Evolutionary conservation across 1,140 invertebrate species (phyloP), one percentile per base, ranked within the genome.

Genomic region (Sesamia nonagrioides): DNA sequence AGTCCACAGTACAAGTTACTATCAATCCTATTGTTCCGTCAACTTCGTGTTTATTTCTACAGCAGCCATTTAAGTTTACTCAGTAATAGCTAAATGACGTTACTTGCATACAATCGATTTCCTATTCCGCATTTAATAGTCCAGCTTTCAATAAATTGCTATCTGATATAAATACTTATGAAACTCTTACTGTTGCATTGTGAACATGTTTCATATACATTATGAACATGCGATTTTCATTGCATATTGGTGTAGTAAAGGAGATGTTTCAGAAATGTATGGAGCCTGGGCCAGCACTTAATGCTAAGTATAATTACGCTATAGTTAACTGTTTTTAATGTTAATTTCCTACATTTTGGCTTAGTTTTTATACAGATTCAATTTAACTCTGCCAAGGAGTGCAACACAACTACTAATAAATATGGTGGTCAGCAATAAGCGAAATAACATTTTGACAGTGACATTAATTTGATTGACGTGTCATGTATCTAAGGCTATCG

Each of bases 61-160:
- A 33, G 13, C 11, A 17, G 45, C 42, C 66, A 50, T 69, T 69
- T 69, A 69, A 50, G 42, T 17, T 33, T 8, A 68, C n/a, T 61
- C 7, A 8, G n/a, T 45, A 69, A 50, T 35, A 27, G 50, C 66
- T 33, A 69, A 69, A 69, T 27, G 66, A 50, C 42, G 66, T 69
- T 50, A 50, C 66, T 69, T 50, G 42, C 42, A 69, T 50, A 69
- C 42, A 69, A 69, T 69, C 33, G 66, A 27, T 50, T 69, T 69
- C 66, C 66, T 69, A 50, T 69, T 69, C 66, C 66, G 66, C 66
- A 69, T 69, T 69, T 11, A 27, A 6, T 61, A 61, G 15, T 42
- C 18, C 37, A 50, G 66, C 42, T 69, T 33, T 50, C 21, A 69
- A 33, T 69, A 50, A 27, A 61, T n/a, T 61, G 0, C 13, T n/a